Conservation (phyloP, 2,888 invertebrate genomes). For the Athalia circularis region DNA sequence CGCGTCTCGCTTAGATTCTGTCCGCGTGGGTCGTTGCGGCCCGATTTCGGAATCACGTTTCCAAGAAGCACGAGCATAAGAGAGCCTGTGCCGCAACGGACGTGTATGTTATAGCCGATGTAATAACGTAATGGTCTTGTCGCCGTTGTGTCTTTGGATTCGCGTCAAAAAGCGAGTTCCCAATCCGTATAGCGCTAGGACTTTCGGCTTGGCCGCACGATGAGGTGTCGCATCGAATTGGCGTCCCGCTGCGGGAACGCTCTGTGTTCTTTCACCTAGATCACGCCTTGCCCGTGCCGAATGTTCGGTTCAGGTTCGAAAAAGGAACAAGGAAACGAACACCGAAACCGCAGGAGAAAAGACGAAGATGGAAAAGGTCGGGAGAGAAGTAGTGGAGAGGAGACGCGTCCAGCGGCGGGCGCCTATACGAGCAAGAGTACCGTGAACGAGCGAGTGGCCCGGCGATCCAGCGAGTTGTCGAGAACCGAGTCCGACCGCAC, state of each 20-base stretch:
- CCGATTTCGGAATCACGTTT: slow-evolving; percentile 53
- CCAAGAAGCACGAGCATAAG: slow-evolving; percentile 32
- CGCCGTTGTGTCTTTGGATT: too few species aligned
- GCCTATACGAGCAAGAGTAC: slow-evolving; percentile 32
- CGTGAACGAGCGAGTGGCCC: not conserved
- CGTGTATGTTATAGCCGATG: not conserved
- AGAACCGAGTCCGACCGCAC: slow-evolving; percentile 51
- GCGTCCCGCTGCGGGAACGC: not conserved
- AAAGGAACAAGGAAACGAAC: slow-evolving; percentile 12
- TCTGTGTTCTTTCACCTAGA: slow-evolving; percentile 31
- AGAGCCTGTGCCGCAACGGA: not conserved
- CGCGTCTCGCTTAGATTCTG: slow-evolving; percentile 48
- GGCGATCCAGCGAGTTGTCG: slow-evolving; percentile 49
- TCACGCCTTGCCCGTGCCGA: not conserved
- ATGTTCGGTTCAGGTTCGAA: slow-evolving; percentile 4
- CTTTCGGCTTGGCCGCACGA: too few species aligned
- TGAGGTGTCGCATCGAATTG: too few species aligned
- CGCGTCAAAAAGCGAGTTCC: too few species aligned
- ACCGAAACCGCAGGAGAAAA: slow-evolving; percentile 22
- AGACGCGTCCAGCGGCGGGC: slow-evolving; percentile 59
- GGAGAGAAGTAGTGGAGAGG: slow-evolving; percentile 56
- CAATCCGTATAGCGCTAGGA: too few species aligned
- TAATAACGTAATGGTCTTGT: too few species aligned
- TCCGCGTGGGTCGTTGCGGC: slow-evolving; percentile 54
- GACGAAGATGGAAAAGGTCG: slow-evolving; percentile 32